These are phyloP conservation scores for Drosophila robusta DNA, from an alignment of 2,888 invertebrate species.

Conservation along the genomic window DNA sequence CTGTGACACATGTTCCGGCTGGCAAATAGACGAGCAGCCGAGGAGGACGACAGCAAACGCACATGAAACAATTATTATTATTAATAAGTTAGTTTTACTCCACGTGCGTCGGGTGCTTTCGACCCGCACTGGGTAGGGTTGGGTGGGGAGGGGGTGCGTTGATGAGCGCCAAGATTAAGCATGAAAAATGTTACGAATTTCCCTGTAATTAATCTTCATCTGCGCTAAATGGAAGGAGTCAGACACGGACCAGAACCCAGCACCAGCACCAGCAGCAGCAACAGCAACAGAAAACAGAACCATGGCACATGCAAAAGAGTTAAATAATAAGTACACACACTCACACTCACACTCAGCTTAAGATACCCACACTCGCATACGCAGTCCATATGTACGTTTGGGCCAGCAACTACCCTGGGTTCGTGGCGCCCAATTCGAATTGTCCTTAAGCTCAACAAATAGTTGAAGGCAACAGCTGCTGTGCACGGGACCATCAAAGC, in stretches of 20 bases:
- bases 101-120: slow-evolving; percentile 51
- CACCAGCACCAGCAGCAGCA: background rate
- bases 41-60: slow-evolving; percentile 27
- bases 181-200: slow-evolving; percentile 80
- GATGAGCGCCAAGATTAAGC: slow-evolving; percentile 75
- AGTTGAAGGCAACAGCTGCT: slow-evolving; percentile 64
- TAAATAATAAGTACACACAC: slow-evolving; percentile 73
- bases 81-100: slow-evolving; percentile 75
- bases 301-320: slow-evolving; percentile 71
- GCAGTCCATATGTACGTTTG: background rate
- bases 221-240: slow-evolving; percentile 46
- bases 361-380: slow-evolving; percentile 8
- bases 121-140: background rate
- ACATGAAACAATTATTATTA: slow-evolving; percentile 78
- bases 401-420: slow-evolving; percentile 25
- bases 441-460: slow-evolving; percentile 73
- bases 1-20: slow-evolving; percentile 69
- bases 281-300: slow-evolving; percentile 12
- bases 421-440: slow-evolving; percentile 47
- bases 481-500: slow-evolving; percentile 27
- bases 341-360: slow-evolving; percentile 20
- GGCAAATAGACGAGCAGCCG: slow-evolving; percentile 40
- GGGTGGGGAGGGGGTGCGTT: slow-evolving; percentile 12
- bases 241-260: slow-evolving; percentile 32
- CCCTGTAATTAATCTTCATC: slow-evolving; percentile 76